These are phyloP conservation scores for Colletes gigas DNA, from an alignment of 1,140 invertebrate species.

Conservation along the genomic window DNA sequence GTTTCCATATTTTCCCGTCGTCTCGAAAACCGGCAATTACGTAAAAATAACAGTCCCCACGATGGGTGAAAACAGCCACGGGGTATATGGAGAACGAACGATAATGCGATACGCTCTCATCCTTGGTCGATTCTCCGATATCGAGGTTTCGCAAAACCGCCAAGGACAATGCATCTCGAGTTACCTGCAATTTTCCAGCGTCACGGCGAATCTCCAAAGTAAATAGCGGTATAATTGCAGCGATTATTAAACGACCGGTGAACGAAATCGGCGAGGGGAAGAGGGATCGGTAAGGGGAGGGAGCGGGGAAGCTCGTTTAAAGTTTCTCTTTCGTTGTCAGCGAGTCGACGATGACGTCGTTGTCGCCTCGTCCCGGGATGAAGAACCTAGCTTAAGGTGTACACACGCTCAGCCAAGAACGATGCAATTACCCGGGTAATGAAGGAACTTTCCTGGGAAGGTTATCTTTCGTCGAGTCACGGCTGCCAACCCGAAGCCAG, in stretches of 20 bases:
- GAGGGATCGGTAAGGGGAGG: not conserved
- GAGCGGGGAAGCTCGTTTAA: constrained; percentile 45
- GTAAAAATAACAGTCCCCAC: no score
- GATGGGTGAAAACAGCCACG: no score
- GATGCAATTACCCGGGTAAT: constrained; percentile 64
- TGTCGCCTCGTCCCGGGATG: constrained; percentile 21
- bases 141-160: constrained; percentile 6
- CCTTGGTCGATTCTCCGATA: constrained; percentile 4
- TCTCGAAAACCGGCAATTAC: no score
- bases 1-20: no score
- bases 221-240: constrained; percentile 59
- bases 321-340: constrained; percentile 58
- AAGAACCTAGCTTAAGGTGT: constrained; percentile 43
- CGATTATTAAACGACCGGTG: constrained; percentile 52
- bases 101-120: not conserved
- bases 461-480: constrained; percentile 57
- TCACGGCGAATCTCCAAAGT: constrained; percentile 35
- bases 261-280: not conserved
- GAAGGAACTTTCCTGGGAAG: constrained; percentile 59
- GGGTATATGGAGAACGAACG: not conserved
- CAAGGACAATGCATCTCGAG: constrained; percentile 12
- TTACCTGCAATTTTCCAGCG: constrained; percentile 52
- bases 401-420: constrained; percentile 58
- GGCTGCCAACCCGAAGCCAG: constrained; percentile 24
- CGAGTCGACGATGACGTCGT: constrained; percentile 25